These are phyloP conservation scores for Macropis europaea DNA, from an alignment of 2,888 invertebrate genomes.

Conservation along the genomic window DNA sequence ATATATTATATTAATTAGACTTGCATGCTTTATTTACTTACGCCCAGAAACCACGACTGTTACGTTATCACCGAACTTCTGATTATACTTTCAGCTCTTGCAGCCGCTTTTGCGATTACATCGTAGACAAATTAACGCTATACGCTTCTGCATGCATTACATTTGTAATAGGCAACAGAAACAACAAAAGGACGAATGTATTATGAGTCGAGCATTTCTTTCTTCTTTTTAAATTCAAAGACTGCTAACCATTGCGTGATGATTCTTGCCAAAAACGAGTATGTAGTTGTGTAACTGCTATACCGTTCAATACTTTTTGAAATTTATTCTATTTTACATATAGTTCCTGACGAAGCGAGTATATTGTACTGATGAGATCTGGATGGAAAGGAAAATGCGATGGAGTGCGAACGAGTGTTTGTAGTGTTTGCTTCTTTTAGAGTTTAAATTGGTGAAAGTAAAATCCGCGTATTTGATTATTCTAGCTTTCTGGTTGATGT, in stretches of 20 bases:
- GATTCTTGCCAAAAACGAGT: slow-evolving; percentile 15
- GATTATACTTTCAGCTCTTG: slow-evolving; percentile 8
- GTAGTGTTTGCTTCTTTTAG: slow-evolving; percentile 10
- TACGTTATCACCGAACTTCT: slow-evolving; percentile 4
- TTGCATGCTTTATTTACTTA: slow-evolving; percentile 68
- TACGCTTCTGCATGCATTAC: slow-evolving; percentile 29
- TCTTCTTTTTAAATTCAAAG: slow-evolving; percentile 10
- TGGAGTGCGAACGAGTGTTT: not conserved
- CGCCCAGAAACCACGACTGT: slow-evolving; percentile 53
- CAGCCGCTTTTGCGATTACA: slow-evolving; percentile 36
- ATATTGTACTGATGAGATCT: slow-evolving; percentile 3
- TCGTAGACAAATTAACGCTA: slow-evolving; percentile 22
- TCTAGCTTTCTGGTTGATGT: slow-evolving; percentile 33
- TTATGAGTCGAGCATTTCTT: not conserved
- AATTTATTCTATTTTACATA: slow-evolving; percentile 14
- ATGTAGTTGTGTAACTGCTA: not conserved
- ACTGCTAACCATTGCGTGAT: slow-evolving; percentile 12
- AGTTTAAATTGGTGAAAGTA: slow-evolving; percentile 1
- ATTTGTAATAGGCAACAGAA: slow-evolving; percentile 14
- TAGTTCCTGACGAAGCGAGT: slow-evolving; percentile 26
- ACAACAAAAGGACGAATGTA: not conserved
- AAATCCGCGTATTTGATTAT: not conserved
- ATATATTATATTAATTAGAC: slow-evolving; percentile 78
- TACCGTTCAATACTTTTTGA: slow-evolving; percentile 4
- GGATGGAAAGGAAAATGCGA: not conserved